Evolutionary conservation across 2,888 invertebrate species (phyloP).

Genomic region (Agrotis puta): DNA sequence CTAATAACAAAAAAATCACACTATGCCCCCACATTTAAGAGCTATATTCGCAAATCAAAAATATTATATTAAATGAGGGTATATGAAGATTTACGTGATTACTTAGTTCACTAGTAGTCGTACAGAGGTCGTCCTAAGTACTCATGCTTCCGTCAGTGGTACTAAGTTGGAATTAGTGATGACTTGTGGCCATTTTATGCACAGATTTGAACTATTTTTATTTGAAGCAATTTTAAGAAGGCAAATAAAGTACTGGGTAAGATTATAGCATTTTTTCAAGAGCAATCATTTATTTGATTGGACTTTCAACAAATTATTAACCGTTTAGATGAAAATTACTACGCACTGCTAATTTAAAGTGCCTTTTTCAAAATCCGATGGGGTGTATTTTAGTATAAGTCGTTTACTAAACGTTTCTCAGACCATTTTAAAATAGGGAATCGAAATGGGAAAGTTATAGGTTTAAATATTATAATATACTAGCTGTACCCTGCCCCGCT

Average conservation of each 20-base stretch:
- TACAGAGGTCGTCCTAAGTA: slow-evolving; percentile 51
- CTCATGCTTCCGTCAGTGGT: slow-evolving; percentile 54
- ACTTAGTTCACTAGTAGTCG: slow-evolving; percentile 50
- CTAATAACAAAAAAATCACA: slow-evolving; percentile 27
- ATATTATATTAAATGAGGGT: slow-evolving; percentile 46
- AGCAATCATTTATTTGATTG: too few species aligned
- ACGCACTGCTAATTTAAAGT: too few species aligned
- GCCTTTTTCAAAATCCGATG: too few species aligned
- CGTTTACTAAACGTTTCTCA: too few species aligned
- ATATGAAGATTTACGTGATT: slow-evolving; percentile 38
- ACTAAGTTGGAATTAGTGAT: slow-evolving; percentile 58
- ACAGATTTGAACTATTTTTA: too few species aligned
- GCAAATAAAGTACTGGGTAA: slow-evolving; percentile 2
- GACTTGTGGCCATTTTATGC: slow-evolving; percentile 52
- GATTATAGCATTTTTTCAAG: neutral
- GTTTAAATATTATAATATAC: too few species aligned
- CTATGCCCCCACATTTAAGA: slow-evolving; percentile 50
- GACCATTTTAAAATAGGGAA: too few species aligned
- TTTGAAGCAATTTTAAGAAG: neutral
- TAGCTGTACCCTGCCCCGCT: too few species aligned
- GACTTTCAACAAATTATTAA: too few species aligned
- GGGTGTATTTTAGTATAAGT: too few species aligned
- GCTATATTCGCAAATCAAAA: slow-evolving; percentile 38
- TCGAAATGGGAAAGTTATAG: too few species aligned
- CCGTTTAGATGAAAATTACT: too few species aligned